Percentiles rank a stretch among this genome's conserved stretches.
phyloP scores from a whole-genome alignment of 2,797 vertebrate species.

The Peromyscus melanophrys region DNA sequence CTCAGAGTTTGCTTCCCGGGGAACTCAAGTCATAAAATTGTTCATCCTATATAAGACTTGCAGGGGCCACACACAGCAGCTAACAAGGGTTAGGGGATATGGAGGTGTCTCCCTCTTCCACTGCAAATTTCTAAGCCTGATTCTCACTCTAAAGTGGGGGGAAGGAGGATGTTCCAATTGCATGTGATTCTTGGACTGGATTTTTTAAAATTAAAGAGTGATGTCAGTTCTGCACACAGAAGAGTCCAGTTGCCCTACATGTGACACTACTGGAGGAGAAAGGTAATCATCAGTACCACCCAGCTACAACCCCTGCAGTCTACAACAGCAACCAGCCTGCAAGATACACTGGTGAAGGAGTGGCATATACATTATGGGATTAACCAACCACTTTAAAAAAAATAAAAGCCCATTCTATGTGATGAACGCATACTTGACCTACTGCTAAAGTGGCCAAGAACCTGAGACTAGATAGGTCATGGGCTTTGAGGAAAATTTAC shows the following conservation, averaged over 20 bases:
- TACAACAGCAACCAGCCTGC: not conserved
- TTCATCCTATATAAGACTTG: not conserved
- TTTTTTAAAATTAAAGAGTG: slow-evolving; percentile 27
- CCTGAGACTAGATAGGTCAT: not conserved
- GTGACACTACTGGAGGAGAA: not conserved
- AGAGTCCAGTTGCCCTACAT: not conserved
- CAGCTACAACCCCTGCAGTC: not conserved
- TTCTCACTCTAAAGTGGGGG: not conserved
- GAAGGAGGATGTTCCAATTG: not conserved
- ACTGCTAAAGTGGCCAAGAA: not conserved
- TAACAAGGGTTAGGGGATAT: not conserved
- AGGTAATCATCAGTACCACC: not conserved
- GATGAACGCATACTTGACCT: not conserved
- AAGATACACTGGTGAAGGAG: not conserved
- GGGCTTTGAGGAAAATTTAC: not conserved
- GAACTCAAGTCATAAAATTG: not conserved
- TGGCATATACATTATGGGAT: not conserved
- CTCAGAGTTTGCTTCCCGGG: not conserved
- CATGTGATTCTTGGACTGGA: not conserved
- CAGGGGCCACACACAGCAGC: not conserved
- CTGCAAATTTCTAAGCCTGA: not conserved
- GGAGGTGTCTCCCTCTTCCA: not conserved
- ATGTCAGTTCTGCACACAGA: not conserved
- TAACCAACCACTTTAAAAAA: not conserved
- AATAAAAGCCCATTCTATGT: not conserved